These are phyloP conservation scores for Sarcophaga peregrina DNA, from an alignment of 1,140 invertebrate species.

Conservation along the genomic window DNA sequence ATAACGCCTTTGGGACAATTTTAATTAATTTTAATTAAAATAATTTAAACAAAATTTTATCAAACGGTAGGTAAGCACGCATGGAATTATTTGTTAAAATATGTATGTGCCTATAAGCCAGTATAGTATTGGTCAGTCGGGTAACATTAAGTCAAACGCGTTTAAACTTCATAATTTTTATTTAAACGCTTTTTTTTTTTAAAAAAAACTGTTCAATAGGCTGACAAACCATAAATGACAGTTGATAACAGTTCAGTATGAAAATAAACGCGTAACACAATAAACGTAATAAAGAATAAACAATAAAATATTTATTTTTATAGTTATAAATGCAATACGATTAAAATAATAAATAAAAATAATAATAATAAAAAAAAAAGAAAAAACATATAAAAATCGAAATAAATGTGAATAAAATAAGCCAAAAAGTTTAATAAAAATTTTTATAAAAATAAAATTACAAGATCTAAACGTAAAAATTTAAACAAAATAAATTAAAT, in stretches of 20 bases:
- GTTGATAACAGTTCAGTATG: conserved; percentile 37
- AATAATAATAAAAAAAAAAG: too few species aligned
- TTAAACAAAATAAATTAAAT: too few species aligned
- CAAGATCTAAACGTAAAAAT: too few species aligned
- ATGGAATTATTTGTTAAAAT: too few species aligned
- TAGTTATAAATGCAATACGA: background rate
- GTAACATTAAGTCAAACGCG: conserved; percentile 3
- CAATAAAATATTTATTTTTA: background rate
- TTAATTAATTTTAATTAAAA: too few species aligned
- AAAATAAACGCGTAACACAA: conserved; percentile 38
- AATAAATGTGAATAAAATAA: background rate
- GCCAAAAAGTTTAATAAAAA: background rate
- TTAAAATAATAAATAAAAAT: conserved; percentile 16
- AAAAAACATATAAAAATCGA: background rate
- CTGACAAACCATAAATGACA: conserved; percentile 37
- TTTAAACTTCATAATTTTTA: conserved; percentile 10
- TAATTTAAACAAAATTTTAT: too few species aligned
- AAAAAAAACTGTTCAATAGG: background rate
- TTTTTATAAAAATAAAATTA: conserved; percentile 7
- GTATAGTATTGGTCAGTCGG: too few species aligned
- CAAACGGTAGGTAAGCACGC: too few species aligned
- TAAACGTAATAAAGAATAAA: background rate
- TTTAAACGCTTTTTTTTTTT: too few species aligned
- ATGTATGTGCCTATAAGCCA: too few species aligned
- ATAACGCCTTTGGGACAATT: too few species aligned